phyloP scores from a whole-genome alignment of 2,888 invertebrate genomes.

The Ochropleura plecta region DNA sequence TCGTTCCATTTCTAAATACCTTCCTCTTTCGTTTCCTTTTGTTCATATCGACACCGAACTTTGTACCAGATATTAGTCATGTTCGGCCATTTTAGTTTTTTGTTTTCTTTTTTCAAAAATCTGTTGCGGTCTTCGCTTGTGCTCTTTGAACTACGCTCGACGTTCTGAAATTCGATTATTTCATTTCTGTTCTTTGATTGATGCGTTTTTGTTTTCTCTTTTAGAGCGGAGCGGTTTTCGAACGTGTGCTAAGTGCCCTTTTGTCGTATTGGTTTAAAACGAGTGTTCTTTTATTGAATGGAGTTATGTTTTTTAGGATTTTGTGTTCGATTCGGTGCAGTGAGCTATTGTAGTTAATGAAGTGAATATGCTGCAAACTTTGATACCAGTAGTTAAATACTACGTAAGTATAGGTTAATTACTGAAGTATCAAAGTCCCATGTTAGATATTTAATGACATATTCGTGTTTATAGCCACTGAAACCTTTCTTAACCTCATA shows the following conservation, averaged over 20 bases:
- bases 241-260: conserved; percentile 82
- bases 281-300: conserved; percentile 66
- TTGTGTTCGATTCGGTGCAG: conserved; percentile 44
- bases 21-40: conserved; percentile 81
- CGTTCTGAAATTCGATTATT: conserved; percentile 88
- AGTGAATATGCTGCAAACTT: conserved; percentile 2
- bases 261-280: conserved; percentile 72
- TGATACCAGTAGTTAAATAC: background rate
- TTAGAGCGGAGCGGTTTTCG: conserved; percentile 80
- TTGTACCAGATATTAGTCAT: conserved; percentile 88
- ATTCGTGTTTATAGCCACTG: conserved; percentile 44
- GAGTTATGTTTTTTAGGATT: conserved; percentile 52
- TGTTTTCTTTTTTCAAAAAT: conserved; percentile 78
- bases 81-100: conserved; percentile 70
- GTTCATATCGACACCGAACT: conserved; percentile 87
- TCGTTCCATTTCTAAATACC: conserved; percentile 80
- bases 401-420: background rate
- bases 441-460: conserved; percentile 19
- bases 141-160: conserved; percentile 87
- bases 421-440: conserved; percentile 11
- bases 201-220: conserved; percentile 83
- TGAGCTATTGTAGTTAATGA: conserved; percentile 33
- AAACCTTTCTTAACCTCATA: conserved; percentile 40
- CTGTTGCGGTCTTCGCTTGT: conserved; percentile 87
- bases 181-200: conserved; percentile 89